A percentile compares a stretch with the other conserved stretches of the same genome.
These are phyloP conservation scores for Conus betulinus DNA, from an alignment of 1,140 invertebrate genomes.

Conservation along the genomic window DNA sequence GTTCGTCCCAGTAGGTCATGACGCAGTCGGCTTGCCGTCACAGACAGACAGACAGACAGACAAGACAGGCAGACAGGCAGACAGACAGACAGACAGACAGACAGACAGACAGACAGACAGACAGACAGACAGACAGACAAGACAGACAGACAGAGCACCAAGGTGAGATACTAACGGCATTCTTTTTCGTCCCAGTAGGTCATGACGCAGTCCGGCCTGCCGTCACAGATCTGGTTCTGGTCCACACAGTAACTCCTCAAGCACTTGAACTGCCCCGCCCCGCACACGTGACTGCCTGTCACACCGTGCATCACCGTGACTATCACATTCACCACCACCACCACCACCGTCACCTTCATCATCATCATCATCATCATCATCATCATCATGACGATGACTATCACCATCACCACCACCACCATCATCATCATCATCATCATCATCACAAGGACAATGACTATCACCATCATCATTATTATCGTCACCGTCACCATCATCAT, in stretches of 20 bases:
- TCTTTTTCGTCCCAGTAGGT: slow-evolving; percentile 55
- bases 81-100: too few species aligned
- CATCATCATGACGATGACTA: too few species aligned
- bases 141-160: too few species aligned
- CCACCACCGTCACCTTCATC: background rate
- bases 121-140: too few species aligned
- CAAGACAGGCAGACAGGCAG: too few species aligned
- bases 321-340: background rate
- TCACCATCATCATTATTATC: background rate
- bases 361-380: too few species aligned
- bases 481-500: background rate
- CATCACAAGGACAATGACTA: background rate
- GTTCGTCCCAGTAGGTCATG: slow-evolving; percentile 61
- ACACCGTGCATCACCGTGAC: background rate
- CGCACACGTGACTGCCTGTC: slow-evolving; percentile 57
- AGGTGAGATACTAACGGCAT: background rate
- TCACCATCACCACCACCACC: too few species aligned
- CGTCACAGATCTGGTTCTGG: slow-evolving; percentile 60
- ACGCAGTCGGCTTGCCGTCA: slow-evolving; percentile 74
- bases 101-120: too few species aligned
- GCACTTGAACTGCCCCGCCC: slow-evolving; percentile 70
- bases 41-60: too few species aligned
- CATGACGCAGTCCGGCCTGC: slow-evolving; percentile 70
- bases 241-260: slow-evolving; percentile 74
- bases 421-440: background rate